Base-by-base conservation (phyloP, 2,888 invertebrate species). In the Eupithecia dodoneata region DNA sequence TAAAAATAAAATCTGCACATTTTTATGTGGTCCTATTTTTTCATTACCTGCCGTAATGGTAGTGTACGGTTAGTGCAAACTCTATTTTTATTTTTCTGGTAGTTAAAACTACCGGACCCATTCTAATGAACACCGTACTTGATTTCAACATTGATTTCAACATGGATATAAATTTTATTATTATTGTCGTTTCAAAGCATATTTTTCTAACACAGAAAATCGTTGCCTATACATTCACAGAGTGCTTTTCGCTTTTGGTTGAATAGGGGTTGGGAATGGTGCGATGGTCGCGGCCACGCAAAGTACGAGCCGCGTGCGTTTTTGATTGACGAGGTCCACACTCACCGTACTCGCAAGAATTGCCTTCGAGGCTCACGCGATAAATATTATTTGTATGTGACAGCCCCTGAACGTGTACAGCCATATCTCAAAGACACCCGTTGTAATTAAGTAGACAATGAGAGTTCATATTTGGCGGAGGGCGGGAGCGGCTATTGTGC, bases 391-490 rank as follows among this genome's bases (percentile, higher is more conserved):
- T 92, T 93, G 93, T 93, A 85, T 92, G 88, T 92, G 93, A 92
- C 93, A 92, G 91, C 86, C 89, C 89, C 92, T 93, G 87, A 88
- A 88, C 90, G 87, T 90, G 90, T 90, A 89, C 89, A 88, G 86
- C 90, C 89, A 91, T 91, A 92, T 92, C 91, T 92, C 91, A 91
- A 91, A 92, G 91, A 91, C 91, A 92, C 90, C 89, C 93, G 91
- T 89, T 88, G 93, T 94, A 94, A 94, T 94, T 94, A 94, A 93
- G 93, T 92, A 91, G 91, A 94, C 94, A 94, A 94, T 93, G 93
- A 90, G 90, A 90, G 90, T 91, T 93, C 92, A 93, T 93, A 93
- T 93, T 93, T 86, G 90, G 91, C 85, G 86, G 88, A 87, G 89
- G 90, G 90, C 84, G 87, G 86, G 86, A 71, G 86, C 82, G 83